A percentile compares a stretch with the other conserved stretches of the same genome.
Conservation (phyloP, 2,888 invertebrate species). For the Drosophila pegasa region DNA sequence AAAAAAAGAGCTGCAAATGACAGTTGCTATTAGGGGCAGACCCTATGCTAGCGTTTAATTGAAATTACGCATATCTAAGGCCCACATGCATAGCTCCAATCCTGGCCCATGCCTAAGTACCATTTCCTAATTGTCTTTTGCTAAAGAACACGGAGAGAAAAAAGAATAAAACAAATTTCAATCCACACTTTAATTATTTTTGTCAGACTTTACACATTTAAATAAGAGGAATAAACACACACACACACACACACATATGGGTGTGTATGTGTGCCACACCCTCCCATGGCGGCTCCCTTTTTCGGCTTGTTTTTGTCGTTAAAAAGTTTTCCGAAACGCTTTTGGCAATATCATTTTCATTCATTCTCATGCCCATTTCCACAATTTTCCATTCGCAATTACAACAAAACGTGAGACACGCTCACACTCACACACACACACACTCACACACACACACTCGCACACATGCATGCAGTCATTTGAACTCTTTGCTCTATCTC, state of each 20-base stretch:
- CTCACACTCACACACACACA: conserved; percentile 25
- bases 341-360: conserved; percentile 64
- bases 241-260: conserved; percentile 35
- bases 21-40: conserved; percentile 25
- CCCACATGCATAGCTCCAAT: background rate
- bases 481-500: conserved; percentile 4
- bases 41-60: conserved; percentile 48
- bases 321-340: conserved; percentile 63
- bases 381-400: conserved; percentile 50
- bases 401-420: conserved; percentile 55
- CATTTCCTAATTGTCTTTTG: conserved; percentile 77
- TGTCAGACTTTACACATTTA: conserved; percentile 65
- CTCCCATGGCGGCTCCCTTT: background rate
- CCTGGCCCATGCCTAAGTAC: conserved; percentile 40
- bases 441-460: conserved; percentile 13
- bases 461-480: conserved; percentile 8
- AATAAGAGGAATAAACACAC: conserved; percentile 60
- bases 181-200: conserved; percentile 80
- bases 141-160: conserved; percentile 23
- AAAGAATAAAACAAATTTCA: conserved; percentile 47
- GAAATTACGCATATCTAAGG: conserved; percentile 55
- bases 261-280: conserved; percentile 2
- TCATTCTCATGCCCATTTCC: conserved; percentile 35
- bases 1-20: conserved; percentile 33
- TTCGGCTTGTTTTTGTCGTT: conserved; percentile 60